Evolutionary conservation across 2,797 vertebrate genomes (phyloP), one percentile per base, ranked within the genome.

Genomic region (Sebastes minor): DNA sequence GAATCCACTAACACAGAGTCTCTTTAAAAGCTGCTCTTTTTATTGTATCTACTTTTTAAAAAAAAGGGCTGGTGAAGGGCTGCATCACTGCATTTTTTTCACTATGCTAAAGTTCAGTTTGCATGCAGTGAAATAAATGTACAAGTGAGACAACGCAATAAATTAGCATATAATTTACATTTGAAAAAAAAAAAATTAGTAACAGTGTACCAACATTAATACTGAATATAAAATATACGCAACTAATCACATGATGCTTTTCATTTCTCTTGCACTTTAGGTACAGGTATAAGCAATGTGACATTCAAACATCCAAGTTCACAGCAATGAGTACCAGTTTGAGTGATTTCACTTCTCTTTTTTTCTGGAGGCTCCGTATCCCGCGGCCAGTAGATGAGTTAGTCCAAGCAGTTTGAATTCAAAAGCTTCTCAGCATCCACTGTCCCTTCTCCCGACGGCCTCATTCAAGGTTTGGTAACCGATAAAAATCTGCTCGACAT

Each of bases 81-180:
- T 93, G 96, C 53, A 90, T 97, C 97, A 97, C 96, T 97, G 96
- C 96, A 96, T 84, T 87, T 92, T 90, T 90, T 96, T 90, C 87
- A 95, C 95, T 96, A 96, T 90, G 93, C 95, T 97, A 96, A 92
- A 92, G 95, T 96, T 96, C 93, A 95, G 91, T 94, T 96, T 95
- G 96, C 95, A 97, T 97, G 97, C 95, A 96, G 95, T 95, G 96
- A 96, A 97, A 97, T 95, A 95, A 95, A 97, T 93, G 96, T 96
- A 97, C 97, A 96, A 94, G 97, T 98, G 97, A 98, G 97, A 97
- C 96, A 96, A 95, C 91, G 96, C 96, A 99, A 99, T 99, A 99
- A 99, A 99, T 99, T 98, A 99, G 97, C 97, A 98, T 98, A 99
- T 98, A 97, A 99, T 97, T 99, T 98, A 99, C 97, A 98, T 96